Evolutionary conservation across 2,113 vertebrate species (phyloP), one percentile per base, ranked within the genome.

Genomic region (Brachyhypopomus gauderio): DNA sequence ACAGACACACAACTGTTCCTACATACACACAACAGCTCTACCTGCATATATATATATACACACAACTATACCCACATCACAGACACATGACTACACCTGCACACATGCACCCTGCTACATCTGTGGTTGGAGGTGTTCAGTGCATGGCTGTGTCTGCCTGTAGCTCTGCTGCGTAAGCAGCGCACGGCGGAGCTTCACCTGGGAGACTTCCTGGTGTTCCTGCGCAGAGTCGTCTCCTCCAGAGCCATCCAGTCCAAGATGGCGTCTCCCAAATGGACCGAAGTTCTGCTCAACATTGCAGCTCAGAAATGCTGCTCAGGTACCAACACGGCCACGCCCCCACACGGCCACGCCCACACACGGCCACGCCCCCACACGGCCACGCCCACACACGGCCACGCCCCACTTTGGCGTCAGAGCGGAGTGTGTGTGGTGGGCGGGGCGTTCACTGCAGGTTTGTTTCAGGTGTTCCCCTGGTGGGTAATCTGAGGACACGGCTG

Each of bases 171-270:
- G 59, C 93, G 96, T 7, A 97, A 96, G 82, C 96, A 97, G 72
- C 97, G 96, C 2, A 95, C 95, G 0, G 98, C 97, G 0, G 98
- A 99, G 90, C 86, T 99, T 1, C 97, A 98, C 81, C 92, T 99
- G 1, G 98, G 98, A 25, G 98, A 99, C 89, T 99, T 99, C 77
- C 91, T 99, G 22, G 98, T 99, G 86, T 99, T 99, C 86, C 92
- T 99, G 20, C 90, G 98, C 66, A 92, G 98, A 84, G 98, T 99
- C 20, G 97, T 99, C 17, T 99, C 97, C 77, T 99, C 98, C 80
- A 97, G 98, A 90, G 96, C 97, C 83, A 99, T 99, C 86, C 98
- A 99, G 82, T 97, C 96, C 83, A 98, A 97, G 92, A 99, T 99
- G 97, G 97, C 98, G 23, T 98, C 97, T 23, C 97, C 98, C 0